Base-by-base conservation (phyloP, 2,113 vertebrate species). In the Cathartes aura region DNA sequence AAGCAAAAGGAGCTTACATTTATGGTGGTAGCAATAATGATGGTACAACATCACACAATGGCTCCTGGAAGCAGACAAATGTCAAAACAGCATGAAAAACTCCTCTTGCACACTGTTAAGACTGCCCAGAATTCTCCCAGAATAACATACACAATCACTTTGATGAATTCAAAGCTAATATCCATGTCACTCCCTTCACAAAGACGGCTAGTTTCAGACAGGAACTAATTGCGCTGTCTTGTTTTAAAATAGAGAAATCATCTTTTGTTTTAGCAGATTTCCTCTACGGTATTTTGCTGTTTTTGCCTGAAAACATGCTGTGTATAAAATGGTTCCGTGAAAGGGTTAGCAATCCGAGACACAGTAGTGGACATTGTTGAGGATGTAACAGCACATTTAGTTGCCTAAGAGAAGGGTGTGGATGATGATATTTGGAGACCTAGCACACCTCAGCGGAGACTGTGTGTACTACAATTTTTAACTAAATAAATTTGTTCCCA, bases 401-500 rank as follows among this genome's bases (percentile, higher is more conserved):
- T 18, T 70, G 75, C 34, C 58, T 42, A 13, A 45, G 55, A 68
- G 59, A 58, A 89, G 91, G 82, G 66, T 45, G 87, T 47, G 48
- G 90, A 27, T 26, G 36, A 52, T 18, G 84, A 97, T 98, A 90
- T 75, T 84, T 98, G 95, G 96, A 95, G 95, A 96, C 78, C 83
- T 96, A 98, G 97, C 97, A 95, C 97, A 97, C 88, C 97, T 96
- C 95, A 94, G 96, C 97, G 97, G 97, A 96, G 94, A 82, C 40
- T 72, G 21, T 15, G 38, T 83, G 95, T 92, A 98, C 94, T 97
- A 82, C 96, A 95, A 8, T 1, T 84, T 72, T 63, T 15, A 72
- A 84, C 53, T 40, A 70, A 92, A 84, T 36, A 21, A 8, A 52
- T 70, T 58, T 38, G 11, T 58, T 86, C 20, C 29, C 59, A 27